Conservation (phyloP, 2,113 vertebrate genomes). For the Coryphaenoides rupestris region DNA sequence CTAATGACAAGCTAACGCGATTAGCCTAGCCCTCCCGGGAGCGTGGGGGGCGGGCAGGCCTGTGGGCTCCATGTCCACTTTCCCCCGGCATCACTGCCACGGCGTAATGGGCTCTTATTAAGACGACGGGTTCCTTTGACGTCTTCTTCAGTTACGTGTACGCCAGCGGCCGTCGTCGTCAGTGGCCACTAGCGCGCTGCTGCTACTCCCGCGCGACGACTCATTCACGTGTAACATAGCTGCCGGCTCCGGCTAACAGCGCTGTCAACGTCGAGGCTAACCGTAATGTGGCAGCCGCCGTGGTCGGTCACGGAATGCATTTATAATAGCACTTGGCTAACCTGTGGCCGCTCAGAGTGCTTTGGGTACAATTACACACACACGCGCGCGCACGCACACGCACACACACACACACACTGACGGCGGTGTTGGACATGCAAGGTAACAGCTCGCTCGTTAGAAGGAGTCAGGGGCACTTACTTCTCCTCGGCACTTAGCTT, state of each 20-base stretch:
- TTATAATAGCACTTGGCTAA: too few species aligned
- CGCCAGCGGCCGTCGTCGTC: slow-evolving; percentile 18
- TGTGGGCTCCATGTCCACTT: slow-evolving; percentile 67
- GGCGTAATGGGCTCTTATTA: slow-evolving; percentile 72
- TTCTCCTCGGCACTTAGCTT: too few species aligned
- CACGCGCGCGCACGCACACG: too few species aligned
- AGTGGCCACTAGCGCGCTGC: slow-evolving; percentile 34
- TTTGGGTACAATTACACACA: too few species aligned
- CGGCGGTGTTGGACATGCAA: too few species aligned
- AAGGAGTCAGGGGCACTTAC: too few species aligned
- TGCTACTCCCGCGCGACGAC: slow-evolving; percentile 31
- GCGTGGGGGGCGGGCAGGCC: slow-evolving; percentile 52
- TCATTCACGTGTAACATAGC: slow-evolving; percentile 23
- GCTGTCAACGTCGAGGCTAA: too few species aligned
- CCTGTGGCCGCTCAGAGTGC: too few species aligned
- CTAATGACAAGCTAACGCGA: slow-evolving; percentile 79
- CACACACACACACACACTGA: too few species aligned
- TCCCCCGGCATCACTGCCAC: slow-evolving; percentile 69
- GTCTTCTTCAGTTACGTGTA: slow-evolving; percentile 65
- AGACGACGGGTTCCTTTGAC: slow-evolving; percentile 53
- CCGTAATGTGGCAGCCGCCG: too few species aligned
- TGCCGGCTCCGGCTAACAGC: slow-evolving; percentile 18
- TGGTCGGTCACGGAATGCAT: too few species aligned
- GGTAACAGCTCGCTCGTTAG: too few species aligned
- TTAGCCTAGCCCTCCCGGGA: slow-evolving; percentile 65